A percentile compares a stretch with the other conserved stretches of the same genome.
Evolutionary conservation across 23 tunicate species (phyloP).

Genomic region (Ascidia mentula): DNA sequence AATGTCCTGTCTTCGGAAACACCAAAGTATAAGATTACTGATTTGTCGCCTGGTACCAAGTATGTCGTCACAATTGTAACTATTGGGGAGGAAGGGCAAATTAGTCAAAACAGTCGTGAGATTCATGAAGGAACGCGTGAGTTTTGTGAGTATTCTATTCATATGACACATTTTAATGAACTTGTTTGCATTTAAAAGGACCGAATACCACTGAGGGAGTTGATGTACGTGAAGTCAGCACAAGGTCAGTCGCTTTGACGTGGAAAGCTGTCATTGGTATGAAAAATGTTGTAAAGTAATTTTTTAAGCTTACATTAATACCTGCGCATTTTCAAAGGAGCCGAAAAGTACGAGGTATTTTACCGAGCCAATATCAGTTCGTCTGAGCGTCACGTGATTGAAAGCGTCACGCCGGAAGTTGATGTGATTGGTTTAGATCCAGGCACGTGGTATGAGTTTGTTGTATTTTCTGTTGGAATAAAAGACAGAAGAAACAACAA

Average conservation of each 20-base stretch:
- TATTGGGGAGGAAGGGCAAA: slow-evolving; percentile 34
- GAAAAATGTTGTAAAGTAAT: background rate
- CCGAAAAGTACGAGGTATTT: slow-evolving; percentile 20
- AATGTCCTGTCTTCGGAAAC: slow-evolving; percentile 2
- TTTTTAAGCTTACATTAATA: background rate
- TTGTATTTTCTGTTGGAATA: slow-evolving; percentile 46
- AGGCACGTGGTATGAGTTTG: slow-evolving; percentile 53
- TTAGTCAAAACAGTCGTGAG: slow-evolving; percentile 16
- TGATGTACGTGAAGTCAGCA: slow-evolving; percentile 16
- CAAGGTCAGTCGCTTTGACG: slow-evolving; percentile 44
- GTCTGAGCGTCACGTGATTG: background rate
- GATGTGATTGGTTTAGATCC: slow-evolving; percentile 25
- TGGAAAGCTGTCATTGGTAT: slow-evolving; percentile 50
- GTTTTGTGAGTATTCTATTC: background rate
- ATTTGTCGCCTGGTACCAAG: slow-evolving; percentile 48
- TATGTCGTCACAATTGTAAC: slow-evolving; percentile 31
- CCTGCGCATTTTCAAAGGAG: slow-evolving; percentile 21
- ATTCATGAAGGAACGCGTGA: slow-evolving; percentile 57
- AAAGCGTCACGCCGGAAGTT: background rate
- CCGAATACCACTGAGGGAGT: slow-evolving; percentile 39
- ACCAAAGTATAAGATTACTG: slow-evolving; percentile 1
- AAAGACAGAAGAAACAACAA: slow-evolving; percentile 54
- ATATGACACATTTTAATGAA: background rate
- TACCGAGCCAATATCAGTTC: background rate
- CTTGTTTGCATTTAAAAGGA: too few relatives aligned